Evolutionary conservation across 2,888 invertebrate genomes (phyloP).

Genomic region (Cataglyphis cursor): DNA sequence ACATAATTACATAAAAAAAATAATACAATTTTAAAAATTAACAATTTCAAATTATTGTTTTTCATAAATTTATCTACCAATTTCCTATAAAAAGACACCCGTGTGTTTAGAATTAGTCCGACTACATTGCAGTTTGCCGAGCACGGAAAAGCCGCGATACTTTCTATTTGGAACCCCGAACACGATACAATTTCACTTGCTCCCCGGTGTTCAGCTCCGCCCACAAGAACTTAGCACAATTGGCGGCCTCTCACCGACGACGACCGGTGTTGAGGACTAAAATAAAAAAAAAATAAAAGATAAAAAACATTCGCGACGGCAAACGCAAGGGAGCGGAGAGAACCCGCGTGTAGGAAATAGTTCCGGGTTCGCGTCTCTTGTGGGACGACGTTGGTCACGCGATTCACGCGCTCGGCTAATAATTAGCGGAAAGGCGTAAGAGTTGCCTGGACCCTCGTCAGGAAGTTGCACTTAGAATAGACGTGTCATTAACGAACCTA

Average conservation of each 20-base stretch:
- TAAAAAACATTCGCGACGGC: background rate
- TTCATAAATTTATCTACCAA: background rate
- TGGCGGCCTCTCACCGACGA: conserved; percentile 55
- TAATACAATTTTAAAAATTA: background rate
- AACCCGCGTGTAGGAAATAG: conserved; percentile 66
- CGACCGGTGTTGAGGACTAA: conserved; percentile 21
- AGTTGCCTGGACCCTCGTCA: conserved; percentile 58
- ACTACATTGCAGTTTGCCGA: conserved; percentile 5
- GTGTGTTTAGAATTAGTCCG: conserved; percentile 11
- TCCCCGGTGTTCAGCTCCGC: conserved; percentile 69
- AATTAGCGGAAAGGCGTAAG: conserved; percentile 70
- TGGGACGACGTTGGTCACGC: conserved; percentile 79
- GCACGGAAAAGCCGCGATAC: conserved; percentile 64
- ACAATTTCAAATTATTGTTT: background rate
- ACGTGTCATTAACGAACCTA: conserved; percentile 62
- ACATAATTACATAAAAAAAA: background rate
- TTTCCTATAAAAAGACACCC: background rate
- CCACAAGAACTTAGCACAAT: conserved; percentile 56
- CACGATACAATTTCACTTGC: conserved; percentile 83
- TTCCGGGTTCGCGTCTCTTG: conserved; percentile 77
- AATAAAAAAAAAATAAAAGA: conserved; percentile 4
- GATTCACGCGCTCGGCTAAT: conserved; percentile 79
- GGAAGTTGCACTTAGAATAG: conserved; percentile 56
- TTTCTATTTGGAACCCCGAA: conserved; percentile 81
- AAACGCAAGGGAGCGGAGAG: conserved; percentile 26